Evolutionary conservation across 2,797 vertebrate species (phyloP), one percentile per base, ranked within the genome.

Genomic region (Aplochiton taeniatus): DNA sequence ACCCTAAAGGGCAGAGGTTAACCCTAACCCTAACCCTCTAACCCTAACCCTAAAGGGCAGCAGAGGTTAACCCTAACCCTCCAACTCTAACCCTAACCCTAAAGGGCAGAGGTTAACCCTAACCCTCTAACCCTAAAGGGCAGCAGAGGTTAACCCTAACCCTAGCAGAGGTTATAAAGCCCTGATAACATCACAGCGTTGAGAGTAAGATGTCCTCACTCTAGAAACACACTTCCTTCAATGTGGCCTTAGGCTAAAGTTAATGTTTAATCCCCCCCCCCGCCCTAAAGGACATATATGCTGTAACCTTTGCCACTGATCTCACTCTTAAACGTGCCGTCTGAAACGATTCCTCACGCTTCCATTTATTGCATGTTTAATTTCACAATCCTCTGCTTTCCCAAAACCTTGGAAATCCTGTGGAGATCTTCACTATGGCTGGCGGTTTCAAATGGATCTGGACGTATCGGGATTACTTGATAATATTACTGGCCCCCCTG

Each of bases 391-490:
- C 46, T 85, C 1, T 90, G 88, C 12, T 17, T 93, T 13, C 0
- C 89, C 5, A 31, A 31, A 2, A 31, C 31, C 31, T 31, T 31
- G 31, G 31, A 31, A 2, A 31, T 2, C n/a, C 31, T 31, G 31
- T 31, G 31, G 31, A 31, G 16, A 44, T 11, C 13, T 17, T 2
- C 7, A 50, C 3, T 68, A 89, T 92, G 91, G 75, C 76, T 58
- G 70, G 63, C 53, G 68, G 8, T 68, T 76, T 77, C 76, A 83
- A 69, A 80, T 83, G 61, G 65, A 3, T 86, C 4, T 81, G 89
- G 79, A 88, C 87, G 58, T 85, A 83, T 75, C 87, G 87, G 62
- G 91, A 78, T 65, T 93, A 93, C 43, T 61, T 95, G 68, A 63
- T 92, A 49, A 13, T 70, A 16, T 0, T 89, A 18, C 0, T 91